Conservation (phyloP, 1,140 invertebrate genomes). For the Procambarus virginalis region DNA sequence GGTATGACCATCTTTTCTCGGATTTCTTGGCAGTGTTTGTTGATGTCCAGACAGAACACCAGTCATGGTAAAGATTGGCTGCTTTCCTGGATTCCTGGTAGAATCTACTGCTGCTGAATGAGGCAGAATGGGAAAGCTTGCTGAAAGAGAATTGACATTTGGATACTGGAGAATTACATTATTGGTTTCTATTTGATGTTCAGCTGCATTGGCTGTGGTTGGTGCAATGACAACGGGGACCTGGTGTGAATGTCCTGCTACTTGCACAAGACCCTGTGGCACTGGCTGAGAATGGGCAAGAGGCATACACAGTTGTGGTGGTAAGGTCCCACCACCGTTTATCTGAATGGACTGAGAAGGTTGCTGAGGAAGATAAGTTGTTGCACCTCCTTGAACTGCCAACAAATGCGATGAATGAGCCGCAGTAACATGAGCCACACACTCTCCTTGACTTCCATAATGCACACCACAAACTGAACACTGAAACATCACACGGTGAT, state of each 20-base stretch:
- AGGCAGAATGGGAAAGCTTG: conserved; percentile 15
- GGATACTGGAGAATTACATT: conserved; percentile 37
- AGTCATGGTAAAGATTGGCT: conserved; percentile 13
- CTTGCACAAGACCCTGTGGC: conserved; percentile 26
- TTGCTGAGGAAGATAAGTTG: conserved; percentile 8
- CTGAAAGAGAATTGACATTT: conserved; percentile 18
- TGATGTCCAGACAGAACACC: not conserved
- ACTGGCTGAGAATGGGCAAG: conserved; percentile 8
- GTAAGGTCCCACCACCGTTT: not conserved
- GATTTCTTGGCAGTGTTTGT: conserved; percentile 6
- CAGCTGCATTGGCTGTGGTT: not conserved
- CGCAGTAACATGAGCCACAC: conserved; percentile 32
- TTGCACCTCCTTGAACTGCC: conserved; percentile 34
- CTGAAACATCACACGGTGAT: conserved; percentile 48
- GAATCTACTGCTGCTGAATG: not conserved
- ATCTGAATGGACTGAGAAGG: conserved; percentile 20
- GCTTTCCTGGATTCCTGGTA: conserved; percentile 16
- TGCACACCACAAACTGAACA: conserved; percentile 48
- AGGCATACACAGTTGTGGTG: not conserved
- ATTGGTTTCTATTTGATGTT: not conserved
- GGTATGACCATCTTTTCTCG: not conserved
- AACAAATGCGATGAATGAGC: conserved; percentile 27
- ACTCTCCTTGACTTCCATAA: conserved; percentile 44
- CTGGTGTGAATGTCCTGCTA: conserved; percentile 8
- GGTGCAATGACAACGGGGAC: conserved; percentile 24